These are phyloP conservation scores for Holcopasites calliopsidis DNA, from an alignment of 1,140 invertebrate species.

Conservation along the genomic window DNA sequence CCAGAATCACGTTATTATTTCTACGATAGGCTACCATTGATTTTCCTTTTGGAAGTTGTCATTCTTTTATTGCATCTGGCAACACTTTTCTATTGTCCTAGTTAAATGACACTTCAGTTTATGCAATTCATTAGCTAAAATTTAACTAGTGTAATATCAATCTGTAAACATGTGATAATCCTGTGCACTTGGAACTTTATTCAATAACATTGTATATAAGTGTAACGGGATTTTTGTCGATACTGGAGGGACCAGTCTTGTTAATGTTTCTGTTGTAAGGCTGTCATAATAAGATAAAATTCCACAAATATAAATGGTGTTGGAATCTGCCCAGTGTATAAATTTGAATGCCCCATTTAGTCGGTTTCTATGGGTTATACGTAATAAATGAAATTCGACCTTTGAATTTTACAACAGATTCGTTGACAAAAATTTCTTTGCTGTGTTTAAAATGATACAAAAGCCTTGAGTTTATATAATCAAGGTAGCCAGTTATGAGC, in stretches of 20 bases:
- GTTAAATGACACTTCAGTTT: too few species aligned
- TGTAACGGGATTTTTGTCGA: not conserved
- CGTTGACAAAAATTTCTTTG: constrained; percentile 25
- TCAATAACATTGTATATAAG: not conserved
- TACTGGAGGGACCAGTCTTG: not conserved
- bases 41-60: not conserved
- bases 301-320: too few species aligned
- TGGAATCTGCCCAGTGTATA: too few species aligned
- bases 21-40: not conserved
- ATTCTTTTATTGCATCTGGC: too few species aligned
- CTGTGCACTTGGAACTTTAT: not conserved
- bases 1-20: not conserved
- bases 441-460: constrained; percentile 6
- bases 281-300: too few species aligned
- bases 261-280: not conserved
- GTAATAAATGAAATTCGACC: constrained; percentile 19
- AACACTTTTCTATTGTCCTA: too few species aligned
- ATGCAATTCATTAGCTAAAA: too few species aligned
- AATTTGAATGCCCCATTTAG: constrained; percentile 10
- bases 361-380: constrained; percentile 10
- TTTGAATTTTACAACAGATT: constrained; percentile 30
- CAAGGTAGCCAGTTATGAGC: not conserved
- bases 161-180: not conserved
- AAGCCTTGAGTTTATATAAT: constrained; percentile 8
- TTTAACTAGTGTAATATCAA: not conserved